Evolutionary conservation across 2,113 vertebrate genomes (phyloP).

Genomic region (Chloropsis cyanopogon): DNA sequence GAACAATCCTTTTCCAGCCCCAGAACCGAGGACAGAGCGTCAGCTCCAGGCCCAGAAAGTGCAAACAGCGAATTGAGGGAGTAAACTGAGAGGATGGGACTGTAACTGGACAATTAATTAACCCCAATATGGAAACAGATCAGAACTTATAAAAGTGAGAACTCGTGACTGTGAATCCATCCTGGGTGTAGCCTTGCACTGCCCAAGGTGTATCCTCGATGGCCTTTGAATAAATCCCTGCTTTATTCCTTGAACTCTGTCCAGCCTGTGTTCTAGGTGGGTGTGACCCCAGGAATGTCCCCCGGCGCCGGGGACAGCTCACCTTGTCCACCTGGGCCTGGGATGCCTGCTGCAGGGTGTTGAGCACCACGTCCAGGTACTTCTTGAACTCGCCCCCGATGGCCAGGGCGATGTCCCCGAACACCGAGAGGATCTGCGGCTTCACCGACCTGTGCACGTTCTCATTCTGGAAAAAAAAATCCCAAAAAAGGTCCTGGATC

Average conservation of each 20-base stretch:
- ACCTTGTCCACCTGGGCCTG: constrained; percentile 99
- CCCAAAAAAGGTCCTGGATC: not conserved
- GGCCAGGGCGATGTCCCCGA: constrained; percentile 95
- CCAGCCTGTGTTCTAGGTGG: not conserved
- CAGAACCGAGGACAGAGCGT: fast-evolving
- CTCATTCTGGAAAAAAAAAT: constrained; percentile 80
- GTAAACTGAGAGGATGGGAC: not conserved
- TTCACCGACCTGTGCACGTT: constrained; percentile 97
- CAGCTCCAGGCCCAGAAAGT: not conserved
- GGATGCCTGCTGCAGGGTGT: constrained; percentile 95
- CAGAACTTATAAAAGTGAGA: not conserved
- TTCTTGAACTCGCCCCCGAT: constrained; percentile 99
- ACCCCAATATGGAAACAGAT: not conserved
- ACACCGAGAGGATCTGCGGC: constrained; percentile 96
- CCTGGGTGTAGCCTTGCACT: not conserved
- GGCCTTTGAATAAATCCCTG: not conserved
- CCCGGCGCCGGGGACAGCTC: not conserved
- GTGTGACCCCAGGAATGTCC: not conserved
- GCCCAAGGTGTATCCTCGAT: not conserved
- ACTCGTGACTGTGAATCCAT: too few relatives aligned
- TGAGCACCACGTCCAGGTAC: constrained; percentile 93
- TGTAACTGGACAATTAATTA: not conserved
- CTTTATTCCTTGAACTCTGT: too few relatives aligned
- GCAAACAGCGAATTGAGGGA: not conserved
- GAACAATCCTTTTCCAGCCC: not conserved